Base-by-base conservation (phyloP, 2,113 vertebrate species). In the Nothocercus julius region DNA sequence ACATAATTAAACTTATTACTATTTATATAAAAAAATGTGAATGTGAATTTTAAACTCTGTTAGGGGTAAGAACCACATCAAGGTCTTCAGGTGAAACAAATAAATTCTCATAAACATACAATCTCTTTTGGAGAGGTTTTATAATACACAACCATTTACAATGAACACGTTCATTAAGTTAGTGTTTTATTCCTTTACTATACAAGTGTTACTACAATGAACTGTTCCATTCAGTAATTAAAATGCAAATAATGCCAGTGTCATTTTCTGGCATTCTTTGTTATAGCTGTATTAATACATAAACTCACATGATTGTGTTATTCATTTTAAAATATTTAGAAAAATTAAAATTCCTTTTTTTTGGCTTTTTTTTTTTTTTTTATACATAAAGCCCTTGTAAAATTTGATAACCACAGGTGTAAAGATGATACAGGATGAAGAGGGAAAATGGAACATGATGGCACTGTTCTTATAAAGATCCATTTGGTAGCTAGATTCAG, bases 321-420 rank as follows among this genome's bases (percentile, higher is more conserved):
- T 75, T 94, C 2, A 95, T 95, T 98, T 94, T 88, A 97, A 97
- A 98, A 98, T 94, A 89, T 92, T 97, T 97, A 97, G 93, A 97
- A 98, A 98, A 98, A 98, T 98, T 98, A 97, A 96, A 98, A 95
- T 95, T 95, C 91, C 96, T 93, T 74, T 34, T 58, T 63, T 49
- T 32, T 3, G 63, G 47, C 64, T 21, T 76, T 66, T 73, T 34
- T 64, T 66, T 73, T 34, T 64, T 93, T 96, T 95, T 93, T 97
- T 87, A 96, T 97, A 98, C 98, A 98, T 97, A 98, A 98, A 99
- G 98, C 98, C 98, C 98, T 98, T 98, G 97, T 87, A 97, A 98
- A 97, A 96, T 91, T 70, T 92, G 82, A 94, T 89, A 96, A 90
- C 90, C 96, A 94, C 84, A 93, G 81, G 92, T 68, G 84, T 94